Evolutionary conservation across 2,113 vertebrate genomes (phyloP).

Genomic region (Sterrhoptilus dennistouni): DNA sequence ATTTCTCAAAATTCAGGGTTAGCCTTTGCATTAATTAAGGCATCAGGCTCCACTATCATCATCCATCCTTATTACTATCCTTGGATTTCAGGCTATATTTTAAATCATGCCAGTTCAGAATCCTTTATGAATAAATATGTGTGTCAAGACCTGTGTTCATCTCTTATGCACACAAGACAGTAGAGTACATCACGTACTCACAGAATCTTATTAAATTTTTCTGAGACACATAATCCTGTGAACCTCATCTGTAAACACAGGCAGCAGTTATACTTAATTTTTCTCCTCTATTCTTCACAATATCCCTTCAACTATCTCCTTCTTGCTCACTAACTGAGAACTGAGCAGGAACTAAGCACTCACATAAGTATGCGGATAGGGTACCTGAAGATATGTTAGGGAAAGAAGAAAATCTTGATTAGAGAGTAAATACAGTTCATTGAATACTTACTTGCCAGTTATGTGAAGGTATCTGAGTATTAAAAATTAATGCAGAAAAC

Average conservation of each 20-base stretch:
- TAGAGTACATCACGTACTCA: conserved; percentile 33
- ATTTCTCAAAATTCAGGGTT: conserved; percentile 25
- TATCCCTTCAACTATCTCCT: neutral
- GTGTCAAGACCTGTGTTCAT: conserved; percentile 57
- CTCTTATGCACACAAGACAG: conserved; percentile 45
- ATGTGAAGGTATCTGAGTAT: neutral
- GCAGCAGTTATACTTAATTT: conserved; percentile 31
- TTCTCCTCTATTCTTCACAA: neutral
- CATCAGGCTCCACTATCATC: conserved; percentile 15
- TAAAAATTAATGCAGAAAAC: neutral
- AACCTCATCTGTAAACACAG: conserved; percentile 55
- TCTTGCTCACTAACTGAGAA: neutral
- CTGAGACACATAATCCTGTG: conserved; percentile 49
- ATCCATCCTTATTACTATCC: conserved; percentile 37
- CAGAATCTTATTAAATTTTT: conserved; percentile 62
- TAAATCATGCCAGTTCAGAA: conserved; percentile 48
- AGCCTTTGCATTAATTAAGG: conserved; percentile 52
- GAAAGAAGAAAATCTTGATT: neutral
- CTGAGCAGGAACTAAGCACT: neutral
- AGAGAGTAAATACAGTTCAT: neutral
- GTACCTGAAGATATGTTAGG: neutral
- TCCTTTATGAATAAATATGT: conserved; percentile 61
- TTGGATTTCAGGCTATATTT: conserved; percentile 56
- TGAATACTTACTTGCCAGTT: neutral
- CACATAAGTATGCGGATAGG: neutral